phyloP scores from a whole-genome alignment of 2,888 invertebrate species.

The Tuberolachnus salignus region DNA sequence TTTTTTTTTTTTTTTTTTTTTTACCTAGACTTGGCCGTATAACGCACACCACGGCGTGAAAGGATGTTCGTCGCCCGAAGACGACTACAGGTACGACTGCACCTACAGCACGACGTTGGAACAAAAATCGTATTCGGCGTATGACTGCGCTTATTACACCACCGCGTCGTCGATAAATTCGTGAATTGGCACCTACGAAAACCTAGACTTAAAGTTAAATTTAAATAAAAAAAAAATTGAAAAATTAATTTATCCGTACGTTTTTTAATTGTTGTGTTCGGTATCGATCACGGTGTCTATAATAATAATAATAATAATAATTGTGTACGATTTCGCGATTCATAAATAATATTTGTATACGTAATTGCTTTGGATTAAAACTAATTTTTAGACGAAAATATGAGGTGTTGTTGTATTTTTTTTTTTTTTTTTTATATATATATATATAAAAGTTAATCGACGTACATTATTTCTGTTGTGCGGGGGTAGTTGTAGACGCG shows the following conservation, averaged over 20 bases:
- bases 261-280: neutral
- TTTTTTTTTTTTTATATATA: too few species aligned
- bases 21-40: conserved; percentile 44
- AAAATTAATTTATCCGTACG: too few species aligned
- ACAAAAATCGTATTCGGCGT: conserved; percentile 29
- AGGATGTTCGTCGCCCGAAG: conserved; percentile 46
- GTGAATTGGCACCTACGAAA: neutral
- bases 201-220: too few species aligned
- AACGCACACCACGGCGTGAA: conserved; percentile 16
- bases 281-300: neutral
- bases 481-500: too few species aligned
- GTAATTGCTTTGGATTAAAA: too few species aligned
- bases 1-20: neutral
- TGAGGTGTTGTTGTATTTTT: too few species aligned
- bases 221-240: too few species aligned
- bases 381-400: too few species aligned
- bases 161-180: conserved; percentile 27
- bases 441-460: too few species aligned
- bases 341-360: too few species aligned
- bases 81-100: conserved; percentile 27
- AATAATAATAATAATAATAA: neutral
- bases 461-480: too few species aligned
- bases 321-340: neutral
- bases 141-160: conserved; percentile 24
- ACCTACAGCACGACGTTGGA: neutral